phyloP scores from a whole-genome alignment of 1,140 invertebrate genomes.

The Drosophila ohnishii region DNA sequence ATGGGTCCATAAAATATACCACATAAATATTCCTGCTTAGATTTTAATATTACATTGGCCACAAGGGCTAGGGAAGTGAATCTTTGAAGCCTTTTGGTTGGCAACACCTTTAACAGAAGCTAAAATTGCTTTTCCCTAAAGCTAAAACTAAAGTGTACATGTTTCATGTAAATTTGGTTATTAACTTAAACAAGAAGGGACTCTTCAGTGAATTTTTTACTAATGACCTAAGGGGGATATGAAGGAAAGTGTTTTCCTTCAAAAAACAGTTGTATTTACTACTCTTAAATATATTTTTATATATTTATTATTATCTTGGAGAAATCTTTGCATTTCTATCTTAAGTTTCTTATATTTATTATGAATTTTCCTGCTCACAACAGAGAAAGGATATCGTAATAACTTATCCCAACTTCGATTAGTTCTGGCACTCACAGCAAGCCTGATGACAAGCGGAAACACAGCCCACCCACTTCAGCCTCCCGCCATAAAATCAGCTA shows the following conservation, averaged over 20 bases:
- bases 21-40: conserved; percentile 36
- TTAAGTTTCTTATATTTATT: background rate
- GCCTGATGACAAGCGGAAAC: conserved; percentile 32
- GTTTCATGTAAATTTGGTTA: conserved; percentile 3
- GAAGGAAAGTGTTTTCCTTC: background rate
- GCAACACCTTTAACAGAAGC: conserved; percentile 34
- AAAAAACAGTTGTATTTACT: background rate
- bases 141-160: background rate
- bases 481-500: conserved; percentile 33
- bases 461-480: conserved; percentile 28
- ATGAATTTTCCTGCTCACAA: background rate
- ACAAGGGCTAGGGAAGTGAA: background rate
- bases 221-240: background rate
- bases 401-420: conserved; percentile 11
- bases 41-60: conserved; percentile 38
- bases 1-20: conserved; percentile 39
- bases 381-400: background rate
- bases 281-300: background rate
- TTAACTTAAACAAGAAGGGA: conserved; percentile 6
- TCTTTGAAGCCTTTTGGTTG: background rate
- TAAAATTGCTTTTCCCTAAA: conserved; percentile 24
- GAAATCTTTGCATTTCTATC: too few species aligned
- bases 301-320: too few species aligned
- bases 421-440: conserved; percentile 33
- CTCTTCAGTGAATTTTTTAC: background rate